Evolutionary conservation across 1,140 invertebrate species (phyloP), one percentile per base, ranked within the genome.

Genomic region (Monomorium pharaonis): DNA sequence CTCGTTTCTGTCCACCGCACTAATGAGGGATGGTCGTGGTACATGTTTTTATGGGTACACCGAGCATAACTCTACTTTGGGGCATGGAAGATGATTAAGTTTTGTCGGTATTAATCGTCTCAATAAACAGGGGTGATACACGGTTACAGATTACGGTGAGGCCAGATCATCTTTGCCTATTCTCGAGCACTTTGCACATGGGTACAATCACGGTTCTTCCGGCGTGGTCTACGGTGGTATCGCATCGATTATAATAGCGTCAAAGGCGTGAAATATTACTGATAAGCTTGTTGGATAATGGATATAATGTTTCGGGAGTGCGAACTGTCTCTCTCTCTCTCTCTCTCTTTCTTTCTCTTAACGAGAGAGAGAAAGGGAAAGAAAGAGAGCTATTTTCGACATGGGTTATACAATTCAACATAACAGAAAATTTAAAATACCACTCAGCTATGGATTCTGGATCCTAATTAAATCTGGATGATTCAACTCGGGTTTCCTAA

Each of bases 1-100:
- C 60, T 27, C 30, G n/a, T 10, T 47, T 44, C 37, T 30, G 58
- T 70, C 49, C 60, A 21, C 33, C 44, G 58, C 51, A 30, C 24
- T 83, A 37, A 76, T 16, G 84, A 86, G 47, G 63, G 62, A 51
- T 63, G n/a, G 58, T 37, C 47, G 42, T 42, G n/a, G 7, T 74
- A 67, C 42, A 58, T 14, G 3, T 49, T 88, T 18, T 70, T 54
- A 85, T 69, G 77, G 76, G 42, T 89, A 89, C 87, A 85, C 63
- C 89, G 85, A 91, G 90, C 89, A 88, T 84, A 89, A 87, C 30
- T 91, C 89, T 91, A 91, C 90, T 81, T 89, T 89, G 88, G 88
- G 88, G 78, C 85, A 77, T 86, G 77, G 58, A 86, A 86, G 84
- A 74, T 83, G 72, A 80, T 78, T 33, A 63, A 75, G 27, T 74